Percentiles rank a stretch among this genome's conserved stretches.
Conservation (phyloP, 37 sponge, comb jelly and placozoan genomes). For the Mnemiopsis leidyi region DNA sequence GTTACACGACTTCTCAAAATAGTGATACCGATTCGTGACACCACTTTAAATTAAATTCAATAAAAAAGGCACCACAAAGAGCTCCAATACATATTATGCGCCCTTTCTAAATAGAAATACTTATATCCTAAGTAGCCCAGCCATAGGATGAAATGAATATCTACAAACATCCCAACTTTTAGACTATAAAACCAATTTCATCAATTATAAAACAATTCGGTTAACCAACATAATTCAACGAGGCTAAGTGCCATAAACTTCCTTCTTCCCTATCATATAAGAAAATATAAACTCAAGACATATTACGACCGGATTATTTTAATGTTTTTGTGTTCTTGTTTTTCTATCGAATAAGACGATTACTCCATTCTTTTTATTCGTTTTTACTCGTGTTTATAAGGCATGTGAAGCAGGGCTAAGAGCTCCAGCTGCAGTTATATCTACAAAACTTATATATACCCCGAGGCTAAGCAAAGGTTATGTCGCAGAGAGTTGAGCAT, state of each 20-base stretch:
- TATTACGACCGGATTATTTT: not conserved
- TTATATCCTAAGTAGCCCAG: not conserved
- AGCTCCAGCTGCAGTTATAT: not conserved
- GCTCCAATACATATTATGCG: too few species aligned
- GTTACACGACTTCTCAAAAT: too few species aligned
- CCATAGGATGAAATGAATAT: not conserved
- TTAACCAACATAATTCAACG: not conserved
- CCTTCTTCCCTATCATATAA: not conserved
- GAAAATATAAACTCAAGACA: not conserved
- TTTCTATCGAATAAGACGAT: too few species aligned
- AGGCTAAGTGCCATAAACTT: not conserved
- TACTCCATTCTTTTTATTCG: not conserved
- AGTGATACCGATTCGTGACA: too few species aligned
- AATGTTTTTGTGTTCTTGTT: not conserved
- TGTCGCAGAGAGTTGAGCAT: conserved; percentile 63
- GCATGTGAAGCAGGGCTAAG: not conserved
- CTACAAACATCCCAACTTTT: not conserved
- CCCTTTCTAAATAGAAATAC: too few species aligned
- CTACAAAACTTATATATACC: not conserved
- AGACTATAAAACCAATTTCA: not conserved
- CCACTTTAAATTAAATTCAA: too few species aligned
- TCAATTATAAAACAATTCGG: not conserved
- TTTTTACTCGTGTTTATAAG: not conserved
- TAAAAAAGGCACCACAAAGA: too few species aligned
- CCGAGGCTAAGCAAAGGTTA: not conserved